phyloP scores from a whole-genome alignment of 2,113 vertebrate genomes.

The Coregonus clupeaformis region DNA sequence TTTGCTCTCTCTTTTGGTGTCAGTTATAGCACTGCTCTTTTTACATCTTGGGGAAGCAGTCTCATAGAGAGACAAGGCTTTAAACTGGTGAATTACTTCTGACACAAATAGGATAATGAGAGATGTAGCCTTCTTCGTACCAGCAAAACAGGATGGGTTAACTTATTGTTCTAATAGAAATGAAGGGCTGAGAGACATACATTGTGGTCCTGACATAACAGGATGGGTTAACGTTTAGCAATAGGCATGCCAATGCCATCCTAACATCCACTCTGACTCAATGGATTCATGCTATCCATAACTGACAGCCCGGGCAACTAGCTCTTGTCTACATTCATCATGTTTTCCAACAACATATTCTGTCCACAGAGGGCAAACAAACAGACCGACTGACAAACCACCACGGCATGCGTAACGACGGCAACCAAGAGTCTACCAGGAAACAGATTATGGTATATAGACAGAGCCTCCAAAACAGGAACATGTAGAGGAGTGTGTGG shows the following conservation, averaged over 20 bases:
- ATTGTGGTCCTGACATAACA: background rate
- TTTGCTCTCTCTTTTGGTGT: constrained; percentile 28
- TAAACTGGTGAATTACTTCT: background rate
- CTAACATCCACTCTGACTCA: background rate
- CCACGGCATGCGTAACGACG: constrained; percentile 16
- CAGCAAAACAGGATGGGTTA: background rate
- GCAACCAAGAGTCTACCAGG: constrained; percentile 12
- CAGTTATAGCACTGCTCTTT: constrained; percentile 23
- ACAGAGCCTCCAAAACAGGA: background rate
- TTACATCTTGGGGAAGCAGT: background rate
- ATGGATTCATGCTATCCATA: constrained; percentile 20
- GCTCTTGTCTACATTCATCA: constrained; percentile 17
- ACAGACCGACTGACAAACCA: constrained; percentile 25
- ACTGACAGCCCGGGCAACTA: constrained; percentile 7
- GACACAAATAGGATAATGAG: background rate
- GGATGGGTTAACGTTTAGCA: too few relatives aligned
- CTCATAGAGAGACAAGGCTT: constrained; percentile 5
- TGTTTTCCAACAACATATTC: constrained; percentile 24
- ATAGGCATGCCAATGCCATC: background rate
- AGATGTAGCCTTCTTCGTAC: background rate
- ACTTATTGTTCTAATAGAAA: background rate
- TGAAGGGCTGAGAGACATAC: background rate
- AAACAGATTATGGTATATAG: constrained; percentile 1
- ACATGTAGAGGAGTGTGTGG: background rate
- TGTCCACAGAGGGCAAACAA: constrained; percentile 10